phyloP scores from a whole-genome alignment of 2,888 invertebrate genomes.

The Melipona beecheii region DNA sequence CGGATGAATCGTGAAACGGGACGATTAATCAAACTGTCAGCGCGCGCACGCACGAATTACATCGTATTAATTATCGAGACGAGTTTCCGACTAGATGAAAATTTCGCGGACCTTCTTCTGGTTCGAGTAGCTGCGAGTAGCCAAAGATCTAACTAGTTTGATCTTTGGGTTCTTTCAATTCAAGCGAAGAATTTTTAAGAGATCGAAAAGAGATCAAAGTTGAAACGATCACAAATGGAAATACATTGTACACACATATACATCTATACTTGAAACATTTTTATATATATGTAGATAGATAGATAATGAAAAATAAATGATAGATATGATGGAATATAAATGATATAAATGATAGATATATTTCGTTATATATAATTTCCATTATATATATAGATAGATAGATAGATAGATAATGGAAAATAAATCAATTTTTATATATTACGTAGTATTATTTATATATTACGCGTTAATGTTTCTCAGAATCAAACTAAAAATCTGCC shows the following conservation, averaged over 20 bases:
- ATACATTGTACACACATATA: too few relatives aligned
- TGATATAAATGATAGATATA: too few relatives aligned
- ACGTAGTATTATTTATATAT: too few relatives aligned
- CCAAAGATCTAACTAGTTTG: neutral
- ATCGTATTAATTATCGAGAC: slow-evolving; percentile 43
- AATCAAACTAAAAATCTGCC: too few relatives aligned
- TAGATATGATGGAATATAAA: too few relatives aligned
- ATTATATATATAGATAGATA: too few relatives aligned
- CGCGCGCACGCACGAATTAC: slow-evolving; percentile 33
- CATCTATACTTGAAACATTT: too few relatives aligned
- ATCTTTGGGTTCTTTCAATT: neutral
- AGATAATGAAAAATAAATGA: too few relatives aligned
- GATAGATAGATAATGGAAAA: too few relatives aligned
- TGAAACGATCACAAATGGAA: neutral
- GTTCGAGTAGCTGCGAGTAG: neutral
- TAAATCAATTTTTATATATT: too few relatives aligned
- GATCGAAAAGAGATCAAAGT: neutral
- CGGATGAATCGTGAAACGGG: slow-evolving; percentile 32
- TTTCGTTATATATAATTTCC: neutral
- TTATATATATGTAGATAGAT: too few relatives aligned
- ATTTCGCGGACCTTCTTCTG: slow-evolving; percentile 5
- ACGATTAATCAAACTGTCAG: slow-evolving; percentile 56
- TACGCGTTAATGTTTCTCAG: too few relatives aligned
- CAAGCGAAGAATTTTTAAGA: neutral
- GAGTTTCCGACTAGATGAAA: slow-evolving; percentile 6